Percentiles rank a stretch among this genome's conserved stretches.
Conservation (phyloP, 1,140 invertebrate genomes). For the Drosophila oshimai region DNA sequence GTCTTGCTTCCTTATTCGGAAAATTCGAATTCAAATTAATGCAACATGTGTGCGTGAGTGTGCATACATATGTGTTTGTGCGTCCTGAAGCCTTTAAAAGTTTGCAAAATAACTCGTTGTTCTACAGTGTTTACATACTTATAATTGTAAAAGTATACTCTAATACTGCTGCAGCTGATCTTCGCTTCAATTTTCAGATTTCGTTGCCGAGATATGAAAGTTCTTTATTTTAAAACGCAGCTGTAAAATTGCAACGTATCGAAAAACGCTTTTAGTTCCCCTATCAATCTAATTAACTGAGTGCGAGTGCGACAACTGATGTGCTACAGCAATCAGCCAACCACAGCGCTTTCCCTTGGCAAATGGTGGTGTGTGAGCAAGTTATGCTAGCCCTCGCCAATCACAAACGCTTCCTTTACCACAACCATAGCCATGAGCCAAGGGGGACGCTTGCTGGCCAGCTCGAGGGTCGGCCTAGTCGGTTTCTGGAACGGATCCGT, state of each 20-base stretch:
- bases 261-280: background rate
- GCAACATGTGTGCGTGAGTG: background rate
- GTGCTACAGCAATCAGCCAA: slow-evolving; percentile 18
- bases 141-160: background rate
- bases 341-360: slow-evolving; percentile 8
- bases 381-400: slow-evolving; percentile 18
- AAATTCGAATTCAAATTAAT: slow-evolving; percentile 35
- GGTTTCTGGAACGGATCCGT: slow-evolving; percentile 21
- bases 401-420: slow-evolving; percentile 13
- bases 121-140: too few relatives aligned
- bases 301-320: slow-evolving; percentile 14
- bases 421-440: background rate
- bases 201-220: background rate
- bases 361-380: slow-evolving; percentile 9
- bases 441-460: background rate
- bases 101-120: background rate
- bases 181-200: background rate
- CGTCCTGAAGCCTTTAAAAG: background rate
- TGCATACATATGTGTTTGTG: too few relatives aligned
- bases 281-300: background rate
- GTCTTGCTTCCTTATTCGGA: slow-evolving; percentile 12
- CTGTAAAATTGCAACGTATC: background rate
- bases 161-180: background rate
- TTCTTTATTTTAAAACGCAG: background rate
- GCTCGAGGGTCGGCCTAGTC: slow-evolving; percentile 2